phyloP scores from a whole-genome alignment of 2,113 vertebrate genomes.

The Rhinolophus ferrumequinum region DNA sequence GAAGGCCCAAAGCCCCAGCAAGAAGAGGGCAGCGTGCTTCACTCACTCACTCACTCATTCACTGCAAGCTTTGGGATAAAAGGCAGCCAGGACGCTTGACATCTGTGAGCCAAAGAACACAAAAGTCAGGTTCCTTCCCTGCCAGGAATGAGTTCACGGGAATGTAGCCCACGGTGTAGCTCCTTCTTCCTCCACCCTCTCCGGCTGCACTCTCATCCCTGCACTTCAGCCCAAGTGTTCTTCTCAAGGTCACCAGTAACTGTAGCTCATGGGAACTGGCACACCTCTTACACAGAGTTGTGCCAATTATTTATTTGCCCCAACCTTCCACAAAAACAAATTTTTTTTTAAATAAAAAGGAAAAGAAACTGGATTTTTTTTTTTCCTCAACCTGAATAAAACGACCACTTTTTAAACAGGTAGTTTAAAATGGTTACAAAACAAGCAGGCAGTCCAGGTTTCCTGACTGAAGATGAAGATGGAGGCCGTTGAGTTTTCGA shows the following conservation, averaged over 20 bases:
- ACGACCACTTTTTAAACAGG: constrained; percentile 85
- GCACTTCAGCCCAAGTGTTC: no score
- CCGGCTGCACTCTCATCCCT: no score
- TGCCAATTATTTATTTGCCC: constrained; percentile 85
- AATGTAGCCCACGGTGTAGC: constrained; percentile 67
- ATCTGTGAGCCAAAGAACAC: constrained; percentile 60
- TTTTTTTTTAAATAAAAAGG: constrained; percentile 78
- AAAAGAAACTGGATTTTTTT: constrained; percentile 64
- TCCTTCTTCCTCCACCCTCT: no score
- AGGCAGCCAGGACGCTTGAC: constrained; percentile 70
- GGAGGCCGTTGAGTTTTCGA: constrained; percentile 64
- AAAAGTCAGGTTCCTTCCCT: constrained; percentile 55
- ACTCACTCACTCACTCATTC: not conserved
- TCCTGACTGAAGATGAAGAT: constrained; percentile 77
- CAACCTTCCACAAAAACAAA: constrained; percentile 77
- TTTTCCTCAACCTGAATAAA: constrained; percentile 83
- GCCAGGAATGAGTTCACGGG: constrained; percentile 65
- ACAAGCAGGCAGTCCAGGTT: constrained; percentile 81
- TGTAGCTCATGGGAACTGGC: constrained; percentile 50
- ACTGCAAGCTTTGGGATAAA: constrained; percentile 49
- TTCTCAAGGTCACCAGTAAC: no score
- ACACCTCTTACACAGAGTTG: constrained; percentile 85
- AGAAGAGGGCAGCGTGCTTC: constrained; percentile 3
- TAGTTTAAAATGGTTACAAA: constrained; percentile 87
- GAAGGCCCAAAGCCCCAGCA: constrained; percentile 36